A percentile compares a stretch with the other conserved stretches of the same genome.
phyloP scores from a whole-genome alignment of 2,797 vertebrate species.

The Onychomys torridus region DNA sequence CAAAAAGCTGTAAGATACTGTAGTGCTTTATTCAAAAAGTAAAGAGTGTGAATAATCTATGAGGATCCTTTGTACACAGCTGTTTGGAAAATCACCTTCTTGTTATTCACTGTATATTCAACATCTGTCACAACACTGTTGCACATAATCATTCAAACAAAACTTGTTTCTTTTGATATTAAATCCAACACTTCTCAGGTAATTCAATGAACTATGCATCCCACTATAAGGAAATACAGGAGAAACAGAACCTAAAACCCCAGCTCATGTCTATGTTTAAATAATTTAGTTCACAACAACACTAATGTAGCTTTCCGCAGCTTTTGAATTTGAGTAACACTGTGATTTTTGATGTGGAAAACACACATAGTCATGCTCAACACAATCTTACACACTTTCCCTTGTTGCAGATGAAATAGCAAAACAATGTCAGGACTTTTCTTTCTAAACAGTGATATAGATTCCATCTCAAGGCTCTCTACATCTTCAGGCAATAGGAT shows the following conservation, averaged over 20 bases:
- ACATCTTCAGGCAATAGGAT: background rate
- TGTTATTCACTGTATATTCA: slow-evolving; percentile 30
- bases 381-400: background rate
- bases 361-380: background rate
- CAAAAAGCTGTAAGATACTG: slow-evolving; percentile 1
- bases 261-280: background rate
- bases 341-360: background rate
- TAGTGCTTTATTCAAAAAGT: slow-evolving; percentile 60
- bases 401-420: background rate
- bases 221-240: background rate
- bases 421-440: background rate
- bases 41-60: slow-evolving; percentile 39
- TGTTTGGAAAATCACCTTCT: slow-evolving; percentile 61
- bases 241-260: background rate
- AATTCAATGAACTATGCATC: slow-evolving; percentile 22
- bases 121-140: slow-evolving; percentile 53
- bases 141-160: slow-evolving; percentile 42
- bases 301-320: background rate
- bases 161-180: slow-evolving; percentile 52
- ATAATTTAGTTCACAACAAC: slow-evolving; percentile 19
- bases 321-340: slow-evolving; percentile 40
- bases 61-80: background rate
- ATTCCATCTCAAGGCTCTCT: background rate
- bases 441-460: background rate
- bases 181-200: background rate